Percentiles rank a stretch among this genome's conserved stretches.
phyloP scores from a whole-genome alignment of 2,113 vertebrate genomes.

The Pelvicachromis taeniatus region DNA sequence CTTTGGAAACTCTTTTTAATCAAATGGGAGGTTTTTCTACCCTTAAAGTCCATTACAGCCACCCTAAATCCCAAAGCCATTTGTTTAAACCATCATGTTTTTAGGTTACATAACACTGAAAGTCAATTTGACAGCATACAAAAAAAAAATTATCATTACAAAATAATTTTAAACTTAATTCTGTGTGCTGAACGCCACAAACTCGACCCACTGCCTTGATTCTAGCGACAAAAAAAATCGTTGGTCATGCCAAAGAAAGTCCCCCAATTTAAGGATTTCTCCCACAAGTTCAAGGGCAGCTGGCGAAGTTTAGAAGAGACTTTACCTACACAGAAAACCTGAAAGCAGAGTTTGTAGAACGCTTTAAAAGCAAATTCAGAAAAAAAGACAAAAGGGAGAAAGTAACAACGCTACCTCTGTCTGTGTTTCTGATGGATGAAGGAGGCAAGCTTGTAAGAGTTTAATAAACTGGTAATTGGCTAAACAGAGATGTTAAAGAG shows the following conservation, averaged over 20 bases:
- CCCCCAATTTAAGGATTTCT: background rate
- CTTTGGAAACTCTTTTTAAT: fast-evolving
- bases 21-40: background rate
- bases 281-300: background rate
- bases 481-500: background rate
- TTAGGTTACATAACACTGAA: background rate
- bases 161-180: background rate
- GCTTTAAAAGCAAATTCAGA: background rate
- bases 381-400: background rate
- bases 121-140: background rate
- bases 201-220: background rate
- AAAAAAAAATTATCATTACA: background rate
- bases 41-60: background rate
- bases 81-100: background rate
- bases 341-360: background rate
- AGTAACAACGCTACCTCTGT: background rate
- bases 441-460: background rate
- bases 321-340: background rate
- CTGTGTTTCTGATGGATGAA: background rate
- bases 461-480: background rate
- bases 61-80: no score
- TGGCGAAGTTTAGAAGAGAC: background rate
- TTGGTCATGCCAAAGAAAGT: background rate
- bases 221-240: background rate
- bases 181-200: background rate